Evolutionary conservation across 2,113 vertebrate genomes (phyloP).

Genomic region (Eolophus roseicapilla): DNA sequence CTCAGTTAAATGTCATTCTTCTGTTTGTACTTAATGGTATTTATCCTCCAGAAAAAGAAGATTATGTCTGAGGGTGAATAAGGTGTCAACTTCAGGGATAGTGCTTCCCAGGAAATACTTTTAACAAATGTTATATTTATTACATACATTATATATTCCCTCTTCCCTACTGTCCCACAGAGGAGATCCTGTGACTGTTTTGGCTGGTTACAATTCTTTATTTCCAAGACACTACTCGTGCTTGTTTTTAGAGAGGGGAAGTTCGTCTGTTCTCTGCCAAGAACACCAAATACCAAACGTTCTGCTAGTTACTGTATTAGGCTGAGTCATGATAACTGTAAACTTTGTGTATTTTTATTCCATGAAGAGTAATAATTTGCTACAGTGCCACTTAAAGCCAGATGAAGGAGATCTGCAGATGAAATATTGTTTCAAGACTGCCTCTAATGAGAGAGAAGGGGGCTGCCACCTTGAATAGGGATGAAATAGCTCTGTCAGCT

Average conservation of each 20-base stretch:
- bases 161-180: not conserved
- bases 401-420: not conserved
- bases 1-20: not conserved
- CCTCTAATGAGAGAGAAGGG: not conserved
- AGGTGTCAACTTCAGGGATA: not conserved
- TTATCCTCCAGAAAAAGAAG: not conserved
- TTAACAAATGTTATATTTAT: fast-evolving
- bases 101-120: not conserved
- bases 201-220: not conserved
- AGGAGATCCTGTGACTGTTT: not conserved
- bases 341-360: constrained; percentile 29
- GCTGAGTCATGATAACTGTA: constrained; percentile 16
- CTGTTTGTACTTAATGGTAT: not conserved
- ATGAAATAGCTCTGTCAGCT: not conserved
- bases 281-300: not conserved
- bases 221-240: not conserved
- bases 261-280: constrained; percentile 17
- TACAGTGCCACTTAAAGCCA: not conserved
- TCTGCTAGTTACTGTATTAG: constrained; percentile 31
- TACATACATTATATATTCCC: not conserved
- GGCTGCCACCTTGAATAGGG: not conserved
- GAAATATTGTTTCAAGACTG: not conserved
- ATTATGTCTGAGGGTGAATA: not conserved
- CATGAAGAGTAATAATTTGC: not conserved
- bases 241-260: constrained; percentile 5